Conservation (phyloP, 2,888 invertebrate genomes). For the Pherbina coryleti region DNA sequence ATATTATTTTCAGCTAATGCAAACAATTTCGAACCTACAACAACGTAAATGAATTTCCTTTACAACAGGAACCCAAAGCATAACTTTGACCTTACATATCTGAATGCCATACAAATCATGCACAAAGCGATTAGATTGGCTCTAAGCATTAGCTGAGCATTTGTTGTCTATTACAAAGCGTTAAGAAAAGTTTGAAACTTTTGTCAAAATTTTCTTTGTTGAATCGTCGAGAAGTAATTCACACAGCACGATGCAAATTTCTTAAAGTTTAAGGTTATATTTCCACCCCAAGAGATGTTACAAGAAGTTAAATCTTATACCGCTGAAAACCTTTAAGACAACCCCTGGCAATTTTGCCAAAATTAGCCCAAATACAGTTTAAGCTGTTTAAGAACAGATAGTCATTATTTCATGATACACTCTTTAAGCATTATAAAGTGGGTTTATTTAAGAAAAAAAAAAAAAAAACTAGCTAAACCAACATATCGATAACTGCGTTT, state of each 20-base stretch:
- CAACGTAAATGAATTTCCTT: neutral
- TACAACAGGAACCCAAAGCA: neutral
- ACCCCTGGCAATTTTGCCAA: neutral
- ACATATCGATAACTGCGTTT: slow-evolving; percentile 16
- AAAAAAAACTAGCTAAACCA: neutral
- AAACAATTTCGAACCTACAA: no score
- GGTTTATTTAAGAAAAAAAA: no score
- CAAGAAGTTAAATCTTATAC: neutral
- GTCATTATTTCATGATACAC: neutral
- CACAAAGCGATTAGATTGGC: neutral
- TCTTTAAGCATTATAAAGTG: neutral
- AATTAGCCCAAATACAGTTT: neutral
- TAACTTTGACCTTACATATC: neutral
- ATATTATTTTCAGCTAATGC: no score
- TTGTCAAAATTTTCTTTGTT: neutral
- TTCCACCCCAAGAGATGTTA: neutral
- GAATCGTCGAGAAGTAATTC: neutral
- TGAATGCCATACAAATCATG: neutral
- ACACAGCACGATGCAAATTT: neutral
- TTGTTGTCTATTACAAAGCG: neutral
- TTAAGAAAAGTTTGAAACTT: slow-evolving; percentile 9
- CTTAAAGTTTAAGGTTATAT: neutral
- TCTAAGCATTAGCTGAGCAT: neutral
- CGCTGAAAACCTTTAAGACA: neutral
- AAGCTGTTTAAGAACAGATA: neutral